These are phyloP conservation scores for Erannis defoliaria DNA, from an alignment of 2,888 invertebrate genomes.

Conservation along the genomic window DNA sequence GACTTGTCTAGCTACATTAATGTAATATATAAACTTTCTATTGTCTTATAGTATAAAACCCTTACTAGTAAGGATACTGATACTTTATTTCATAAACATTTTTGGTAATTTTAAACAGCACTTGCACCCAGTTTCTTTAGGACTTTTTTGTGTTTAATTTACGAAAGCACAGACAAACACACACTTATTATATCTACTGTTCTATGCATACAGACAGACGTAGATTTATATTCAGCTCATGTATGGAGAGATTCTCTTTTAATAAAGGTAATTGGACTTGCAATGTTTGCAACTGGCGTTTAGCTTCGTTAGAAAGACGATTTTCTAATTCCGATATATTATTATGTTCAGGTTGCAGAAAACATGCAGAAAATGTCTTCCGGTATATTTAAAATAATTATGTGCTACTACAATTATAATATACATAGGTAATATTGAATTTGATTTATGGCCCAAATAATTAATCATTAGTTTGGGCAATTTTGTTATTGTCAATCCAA, in stretches of 20 bases:
- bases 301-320: slow-evolving; percentile 38
- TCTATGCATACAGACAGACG: neutral
- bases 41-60: too few relatives aligned
- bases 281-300: slow-evolving; percentile 34
- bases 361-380: neutral
- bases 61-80: too few relatives aligned
- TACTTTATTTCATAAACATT: too few relatives aligned
- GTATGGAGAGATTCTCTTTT: slow-evolving; percentile 30
- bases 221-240: slow-evolving; percentile 41
- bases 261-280: slow-evolving; percentile 33
- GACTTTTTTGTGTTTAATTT: neutral
- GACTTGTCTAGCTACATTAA: too few relatives aligned
- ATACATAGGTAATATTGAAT: neutral
- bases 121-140: neutral
- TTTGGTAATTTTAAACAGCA: too few relatives aligned
- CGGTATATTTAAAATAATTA: neutral
- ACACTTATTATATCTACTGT: neutral
- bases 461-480: too few relatives aligned
- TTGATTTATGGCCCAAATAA: too few relatives aligned
- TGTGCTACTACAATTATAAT: neutral
- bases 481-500: too few relatives aligned
- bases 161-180: neutral
- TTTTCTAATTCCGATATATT: slow-evolving; percentile 30
- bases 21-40: too few relatives aligned
- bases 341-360: neutral